phyloP scores from a whole-genome alignment of 2,113 vertebrate species.

The Tonatia bakeri region DNA sequence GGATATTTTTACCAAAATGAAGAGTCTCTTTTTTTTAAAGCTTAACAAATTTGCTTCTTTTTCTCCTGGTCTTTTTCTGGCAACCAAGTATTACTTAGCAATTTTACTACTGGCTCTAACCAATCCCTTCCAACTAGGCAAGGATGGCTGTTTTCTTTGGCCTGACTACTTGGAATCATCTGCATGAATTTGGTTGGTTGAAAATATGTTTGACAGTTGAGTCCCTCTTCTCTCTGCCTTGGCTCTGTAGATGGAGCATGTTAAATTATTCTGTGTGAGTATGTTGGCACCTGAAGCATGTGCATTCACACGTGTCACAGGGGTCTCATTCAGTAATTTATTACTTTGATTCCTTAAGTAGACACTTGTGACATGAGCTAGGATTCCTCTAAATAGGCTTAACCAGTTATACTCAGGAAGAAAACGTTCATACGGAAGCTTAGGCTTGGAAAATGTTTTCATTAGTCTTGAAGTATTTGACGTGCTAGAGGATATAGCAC shows the following conservation, averaged over 20 bases:
- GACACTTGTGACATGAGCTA: slow-evolving; percentile 31
- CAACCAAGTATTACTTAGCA: background rate
- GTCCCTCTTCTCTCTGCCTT: background rate
- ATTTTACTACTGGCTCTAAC: slow-evolving; percentile 30
- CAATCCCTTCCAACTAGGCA: slow-evolving; percentile 3
- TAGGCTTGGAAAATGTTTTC: slow-evolving; percentile 32
- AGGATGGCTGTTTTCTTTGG: slow-evolving; percentile 41
- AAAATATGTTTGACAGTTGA: slow-evolving; percentile 45
- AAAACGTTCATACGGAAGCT: slow-evolving; percentile 6
- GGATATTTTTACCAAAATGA: background rate
- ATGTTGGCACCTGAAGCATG: background rate
- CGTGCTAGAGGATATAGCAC: background rate
- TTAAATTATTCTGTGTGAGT: slow-evolving; percentile 19
- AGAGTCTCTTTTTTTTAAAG: background rate
- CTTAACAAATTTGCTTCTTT: slow-evolving; percentile 4
- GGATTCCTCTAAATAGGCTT: slow-evolving; percentile 1
- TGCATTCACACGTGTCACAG: slow-evolving; percentile 12
- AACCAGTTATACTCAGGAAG: slow-evolving; percentile 21
- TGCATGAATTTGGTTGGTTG: slow-evolving; percentile 29
- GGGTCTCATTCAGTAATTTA: slow-evolving; percentile 25
- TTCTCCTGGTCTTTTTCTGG: background rate
- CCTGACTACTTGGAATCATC: slow-evolving; percentile 15
- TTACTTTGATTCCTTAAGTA: slow-evolving; percentile 24
- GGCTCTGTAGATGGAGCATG: background rate
- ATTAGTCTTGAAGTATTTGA: slow-evolving; percentile 13